A percentile compares a stretch with the other conserved stretches of the same genome.
Evolutionary conservation across 2,113 vertebrate genomes (phyloP).

Genomic region (Isurus oxyrinchus): DNA sequence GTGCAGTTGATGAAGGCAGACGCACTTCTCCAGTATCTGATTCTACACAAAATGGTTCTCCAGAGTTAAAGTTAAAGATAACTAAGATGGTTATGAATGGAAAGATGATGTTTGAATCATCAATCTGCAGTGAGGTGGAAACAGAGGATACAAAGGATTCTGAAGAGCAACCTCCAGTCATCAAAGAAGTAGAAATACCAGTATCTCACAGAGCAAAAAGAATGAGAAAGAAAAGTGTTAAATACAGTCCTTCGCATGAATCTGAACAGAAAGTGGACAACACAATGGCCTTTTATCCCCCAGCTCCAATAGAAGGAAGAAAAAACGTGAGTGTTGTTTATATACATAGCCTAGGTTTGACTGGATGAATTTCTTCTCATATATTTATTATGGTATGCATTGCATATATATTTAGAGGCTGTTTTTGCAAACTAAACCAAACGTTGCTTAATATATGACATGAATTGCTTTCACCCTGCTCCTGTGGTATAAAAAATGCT

Average conservation of each 20-base stretch:
- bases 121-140: slow-evolving; percentile 23
- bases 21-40: slow-evolving; percentile 49
- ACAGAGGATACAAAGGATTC: slow-evolving; percentile 10
- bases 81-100: slow-evolving; percentile 40
- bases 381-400: neutral
- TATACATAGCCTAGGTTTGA: neutral
- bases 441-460: neutral
- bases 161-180: neutral
- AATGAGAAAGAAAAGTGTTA: slow-evolving; percentile 34
- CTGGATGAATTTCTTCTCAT: neutral
- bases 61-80: slow-evolving; percentile 50
- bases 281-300: neutral
- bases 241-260: slow-evolving; percentile 34
- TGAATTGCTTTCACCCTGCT: neutral
- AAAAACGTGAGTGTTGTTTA: neutral
- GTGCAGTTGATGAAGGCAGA: slow-evolving; percentile 41
- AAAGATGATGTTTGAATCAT: slow-evolving; percentile 33
- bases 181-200: slow-evolving; percentile 16
- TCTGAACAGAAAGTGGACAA: slow-evolving; percentile 33
- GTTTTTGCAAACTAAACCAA: neutral
- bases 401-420: neutral
- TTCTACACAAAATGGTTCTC: slow-evolving; percentile 48
- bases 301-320: neutral
- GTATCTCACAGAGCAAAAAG: slow-evolving; percentile 39
- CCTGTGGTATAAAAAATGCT: neutral